These are phyloP conservation scores for Glossosoma conforme DNA, from an alignment of 1,140 invertebrate species.

Conservation along the genomic window DNA sequence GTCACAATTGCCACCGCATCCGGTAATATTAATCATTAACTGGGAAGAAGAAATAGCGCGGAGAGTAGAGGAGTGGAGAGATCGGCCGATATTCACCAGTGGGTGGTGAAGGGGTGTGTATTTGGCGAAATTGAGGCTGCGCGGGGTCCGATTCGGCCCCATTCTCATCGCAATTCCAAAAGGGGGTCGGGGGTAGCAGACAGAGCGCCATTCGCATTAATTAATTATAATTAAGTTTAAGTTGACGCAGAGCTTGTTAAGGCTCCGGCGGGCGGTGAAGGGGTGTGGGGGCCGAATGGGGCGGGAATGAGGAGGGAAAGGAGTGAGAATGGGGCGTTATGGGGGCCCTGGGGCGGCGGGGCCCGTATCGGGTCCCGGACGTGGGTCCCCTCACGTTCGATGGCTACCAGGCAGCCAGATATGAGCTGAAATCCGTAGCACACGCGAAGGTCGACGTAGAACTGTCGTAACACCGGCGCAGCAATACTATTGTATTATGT, in stretches of 20 bases:
- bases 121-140: slow-evolving; percentile 15
- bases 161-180: slow-evolving; percentile 12
- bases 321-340: slow-evolving; percentile 15
- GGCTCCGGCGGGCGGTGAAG: slow-evolving; percentile 44
- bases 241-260: slow-evolving; percentile 54
- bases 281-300: slow-evolving; percentile 23
- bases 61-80: too few species aligned
- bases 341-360: slow-evolving; percentile 1
- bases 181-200: slow-evolving; percentile 37
- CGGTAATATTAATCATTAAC: too few species aligned
- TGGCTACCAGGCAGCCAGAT: slow-evolving; percentile 5
- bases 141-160: slow-evolving; percentile 20
- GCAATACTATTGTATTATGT: too few species aligned
- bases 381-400: not conserved
- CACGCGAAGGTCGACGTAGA: too few species aligned
- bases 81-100: too few species aligned
- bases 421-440: too few species aligned
- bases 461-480: too few species aligned
- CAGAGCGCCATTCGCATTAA: slow-evolving; percentile 57
- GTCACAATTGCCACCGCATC: too few species aligned
- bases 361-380: slow-evolving; percentile 14
- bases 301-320: slow-evolving; percentile 8
- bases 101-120: too few species aligned
- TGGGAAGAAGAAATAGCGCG: too few species aligned
- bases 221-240: slow-evolving; percentile 77